phyloP scores from a whole-genome alignment of 1,140 invertebrate genomes.

The Scaptomyza montana region DNA sequence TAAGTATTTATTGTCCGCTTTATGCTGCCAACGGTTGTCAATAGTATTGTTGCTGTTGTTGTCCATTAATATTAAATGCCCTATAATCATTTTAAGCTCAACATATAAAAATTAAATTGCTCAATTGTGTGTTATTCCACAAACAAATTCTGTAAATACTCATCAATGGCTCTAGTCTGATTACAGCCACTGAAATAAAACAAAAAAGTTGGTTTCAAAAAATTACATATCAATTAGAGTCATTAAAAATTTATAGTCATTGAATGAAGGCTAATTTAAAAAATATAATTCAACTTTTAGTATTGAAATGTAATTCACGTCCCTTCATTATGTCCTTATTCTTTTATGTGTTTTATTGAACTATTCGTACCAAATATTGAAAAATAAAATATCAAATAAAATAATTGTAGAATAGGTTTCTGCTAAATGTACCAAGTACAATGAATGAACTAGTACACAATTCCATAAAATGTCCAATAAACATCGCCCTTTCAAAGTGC shows the following conservation, averaged over 20 bases:
- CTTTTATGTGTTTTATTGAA: no score
- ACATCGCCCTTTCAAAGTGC: slow-evolving; percentile 36
- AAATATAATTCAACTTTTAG: neutral
- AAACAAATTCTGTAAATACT: slow-evolving; percentile 3
- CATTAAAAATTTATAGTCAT: neutral
- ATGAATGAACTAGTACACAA: neutral
- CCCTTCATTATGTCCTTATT: no score
- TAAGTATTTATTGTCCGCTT: slow-evolving; percentile 14
- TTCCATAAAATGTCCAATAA: slow-evolving; percentile 14
- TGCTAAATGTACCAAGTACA: neutral
- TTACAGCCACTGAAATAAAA: neutral
- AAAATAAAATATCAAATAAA: no score
- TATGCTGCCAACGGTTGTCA: slow-evolving; percentile 2
- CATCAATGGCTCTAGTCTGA: neutral
- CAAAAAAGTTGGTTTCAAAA: neutral
- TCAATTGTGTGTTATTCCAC: neutral
- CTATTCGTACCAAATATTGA: no score
- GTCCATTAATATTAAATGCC: slow-evolving; percentile 8
- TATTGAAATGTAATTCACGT: no score
- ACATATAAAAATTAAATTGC: slow-evolving; percentile 7
- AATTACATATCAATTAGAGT: neutral
- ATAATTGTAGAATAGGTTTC: neutral
- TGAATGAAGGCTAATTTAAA: neutral
- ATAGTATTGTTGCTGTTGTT: neutral
- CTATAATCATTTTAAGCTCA: slow-evolving; percentile 2